These are phyloP conservation scores for Vesta saturnalis DNA, from an alignment of 2,888 invertebrate species.

Conservation along the genomic window DNA sequence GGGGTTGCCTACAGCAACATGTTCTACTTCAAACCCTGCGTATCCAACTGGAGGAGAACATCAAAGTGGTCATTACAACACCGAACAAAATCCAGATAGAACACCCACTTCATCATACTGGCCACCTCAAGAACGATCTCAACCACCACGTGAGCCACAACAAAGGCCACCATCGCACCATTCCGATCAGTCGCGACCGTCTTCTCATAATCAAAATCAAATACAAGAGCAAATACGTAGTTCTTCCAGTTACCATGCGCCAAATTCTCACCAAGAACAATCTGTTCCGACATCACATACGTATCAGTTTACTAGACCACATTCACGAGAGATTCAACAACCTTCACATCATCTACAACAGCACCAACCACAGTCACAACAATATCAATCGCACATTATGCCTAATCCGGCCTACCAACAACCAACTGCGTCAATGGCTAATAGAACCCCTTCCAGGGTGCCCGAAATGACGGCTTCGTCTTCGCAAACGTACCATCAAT, in stretches of 20 bases:
- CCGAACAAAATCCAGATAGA: slow-evolving; percentile 34
- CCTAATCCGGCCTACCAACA: slow-evolving; percentile 26
- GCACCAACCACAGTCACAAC: slow-evolving; percentile 40
- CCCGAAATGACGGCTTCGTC: slow-evolving; percentile 42
- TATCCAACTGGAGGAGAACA: slow-evolving; percentile 37
- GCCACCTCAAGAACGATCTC: slow-evolving; percentile 35
- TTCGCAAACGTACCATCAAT: slow-evolving; percentile 52
- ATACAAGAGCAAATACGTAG: slow-evolving; percentile 35
- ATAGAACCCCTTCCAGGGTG: slow-evolving; percentile 32
- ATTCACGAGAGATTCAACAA: slow-evolving; percentile 52
- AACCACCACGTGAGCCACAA: slow-evolving; percentile 34
- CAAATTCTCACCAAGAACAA: slow-evolving; percentile 26
- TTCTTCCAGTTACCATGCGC: slow-evolving; percentile 34
- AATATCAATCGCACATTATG: slow-evolving; percentile 42
- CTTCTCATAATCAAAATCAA: slow-evolving; percentile 33
- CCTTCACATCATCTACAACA: slow-evolving; percentile 34
- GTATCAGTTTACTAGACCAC: slow-evolving; percentile 62
- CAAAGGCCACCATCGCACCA: slow-evolving; percentile 33
- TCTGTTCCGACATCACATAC: slow-evolving; percentile 52
- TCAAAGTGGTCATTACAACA: slow-evolving; percentile 25
- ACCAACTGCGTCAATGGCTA: slow-evolving; percentile 9
- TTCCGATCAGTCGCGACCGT: slow-evolving; percentile 36
- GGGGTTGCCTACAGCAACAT: slow-evolving; percentile 72
- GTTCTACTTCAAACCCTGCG: slow-evolving; percentile 55
- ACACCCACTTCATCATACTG: slow-evolving; percentile 30